Percentiles rank a stretch among this genome's conserved stretches.
Evolutionary conservation across 2,113 vertebrate genomes (phyloP).

Genomic region (Entelurus aequoreus): DNA sequence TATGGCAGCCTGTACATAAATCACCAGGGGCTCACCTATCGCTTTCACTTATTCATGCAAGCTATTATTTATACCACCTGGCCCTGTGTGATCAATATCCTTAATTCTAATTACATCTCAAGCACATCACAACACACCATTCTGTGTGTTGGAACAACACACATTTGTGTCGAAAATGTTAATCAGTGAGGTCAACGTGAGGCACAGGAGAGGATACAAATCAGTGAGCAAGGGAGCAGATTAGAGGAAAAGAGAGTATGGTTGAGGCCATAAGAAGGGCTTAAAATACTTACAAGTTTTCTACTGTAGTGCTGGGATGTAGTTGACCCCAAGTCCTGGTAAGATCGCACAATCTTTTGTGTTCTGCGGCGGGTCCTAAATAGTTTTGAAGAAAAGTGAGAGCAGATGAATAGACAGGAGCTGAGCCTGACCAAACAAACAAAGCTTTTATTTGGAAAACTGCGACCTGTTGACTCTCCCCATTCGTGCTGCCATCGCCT

Average conservation of each 20-base stretch:
- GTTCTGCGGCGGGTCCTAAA: constrained; percentile 38
- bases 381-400: constrained; percentile 41
- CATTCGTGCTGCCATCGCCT: constrained; percentile 49
- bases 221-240: constrained; percentile 26
- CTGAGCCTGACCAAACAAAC: constrained; percentile 55
- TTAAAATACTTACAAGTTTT: constrained; percentile 38
- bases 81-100: constrained; percentile 72
- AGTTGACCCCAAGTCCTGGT: constrained; percentile 49
- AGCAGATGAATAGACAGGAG: constrained; percentile 48
- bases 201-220: constrained; percentile 38
- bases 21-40: constrained; percentile 73
- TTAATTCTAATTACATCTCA: constrained; percentile 78
- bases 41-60: constrained; percentile 75
- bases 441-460: constrained; percentile 47
- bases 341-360: constrained; percentile 51
- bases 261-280: constrained; percentile 35
- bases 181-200: constrained; percentile 53
- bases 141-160: constrained; percentile 67
- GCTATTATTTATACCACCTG: constrained; percentile 74
- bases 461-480: constrained; percentile 48
- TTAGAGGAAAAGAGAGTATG: constrained; percentile 24
- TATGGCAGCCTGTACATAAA: constrained; percentile 66
- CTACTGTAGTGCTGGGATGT: constrained; percentile 22
- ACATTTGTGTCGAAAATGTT: constrained; percentile 70
- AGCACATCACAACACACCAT: constrained; percentile 47